Evolutionary conservation across 2,888 invertebrate species (phyloP).

Genomic region (Amiota minor): DNA sequence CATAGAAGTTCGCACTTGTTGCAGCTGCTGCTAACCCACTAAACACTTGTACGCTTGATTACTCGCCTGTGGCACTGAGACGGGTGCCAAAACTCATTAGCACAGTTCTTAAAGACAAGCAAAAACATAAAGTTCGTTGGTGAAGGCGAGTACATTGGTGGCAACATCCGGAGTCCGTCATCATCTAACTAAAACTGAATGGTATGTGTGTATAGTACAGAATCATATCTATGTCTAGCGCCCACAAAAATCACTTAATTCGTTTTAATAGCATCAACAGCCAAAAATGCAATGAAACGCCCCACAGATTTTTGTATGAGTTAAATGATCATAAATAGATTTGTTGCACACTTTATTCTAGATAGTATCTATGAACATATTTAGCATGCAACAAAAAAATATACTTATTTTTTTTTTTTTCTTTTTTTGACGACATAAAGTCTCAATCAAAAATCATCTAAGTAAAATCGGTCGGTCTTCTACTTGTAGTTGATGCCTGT

Average conservation of each 20-base stretch:
- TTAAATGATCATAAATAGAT: not conserved
- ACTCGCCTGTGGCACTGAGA: conserved; percentile 19
- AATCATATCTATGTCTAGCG: no score
- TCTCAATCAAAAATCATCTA: conserved; percentile 42
- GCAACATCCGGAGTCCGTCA: not conserved
- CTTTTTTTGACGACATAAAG: conserved; percentile 44
- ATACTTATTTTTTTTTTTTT: not conserved
- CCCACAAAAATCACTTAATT: conserved; percentile 7
- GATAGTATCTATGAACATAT: conserved; percentile 10
- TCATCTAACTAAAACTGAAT: no score
- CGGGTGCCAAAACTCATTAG: conserved; percentile 29
- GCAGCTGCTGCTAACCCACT: conserved; percentile 13
- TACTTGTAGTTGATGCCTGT: not conserved
- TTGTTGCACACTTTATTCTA: not conserved
- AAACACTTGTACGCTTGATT: conserved; percentile 17
- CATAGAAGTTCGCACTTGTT: conserved; percentile 26
- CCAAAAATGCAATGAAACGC: conserved; percentile 28
- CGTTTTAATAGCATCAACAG: not conserved
- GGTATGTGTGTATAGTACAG: no score
- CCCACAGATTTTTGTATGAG: conserved; percentile 35
- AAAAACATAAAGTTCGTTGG: not conserved
- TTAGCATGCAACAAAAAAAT: conserved; percentile 37
- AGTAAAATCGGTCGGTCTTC: not conserved
- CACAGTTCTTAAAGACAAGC: conserved; percentile 5
- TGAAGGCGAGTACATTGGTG: not conserved